These are phyloP conservation scores for Lasaia peninsularis DNA, from an alignment of 1,140 invertebrate genomes.

Conservation along the genomic window DNA sequence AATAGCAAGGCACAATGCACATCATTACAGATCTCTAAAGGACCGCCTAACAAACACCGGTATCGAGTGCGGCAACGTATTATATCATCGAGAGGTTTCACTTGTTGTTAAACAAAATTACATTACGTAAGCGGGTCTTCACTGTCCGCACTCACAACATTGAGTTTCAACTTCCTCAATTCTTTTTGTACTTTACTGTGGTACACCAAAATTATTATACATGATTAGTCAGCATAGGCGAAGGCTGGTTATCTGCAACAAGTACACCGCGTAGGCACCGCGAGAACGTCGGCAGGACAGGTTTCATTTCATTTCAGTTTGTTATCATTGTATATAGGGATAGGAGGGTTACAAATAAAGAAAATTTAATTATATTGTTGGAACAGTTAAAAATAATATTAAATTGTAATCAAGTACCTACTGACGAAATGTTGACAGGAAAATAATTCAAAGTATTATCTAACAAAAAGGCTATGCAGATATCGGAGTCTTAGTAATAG, in stretches of 20 bases:
- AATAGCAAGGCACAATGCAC: not conserved
- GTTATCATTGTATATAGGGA: no score
- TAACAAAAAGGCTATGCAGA: no score
- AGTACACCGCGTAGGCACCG: no score
- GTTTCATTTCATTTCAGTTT: no score
- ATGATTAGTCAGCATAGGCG: not conserved
- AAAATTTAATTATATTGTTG: no score
- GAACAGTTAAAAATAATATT: no score
- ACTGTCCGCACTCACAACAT: constrained; percentile 35
- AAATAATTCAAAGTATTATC: no score
- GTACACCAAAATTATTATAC: not conserved
- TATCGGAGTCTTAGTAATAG: no score
- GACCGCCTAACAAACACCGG: constrained; percentile 21
- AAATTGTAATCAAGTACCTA: no score
- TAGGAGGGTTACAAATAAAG: no score
- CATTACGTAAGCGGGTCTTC: constrained; percentile 53
- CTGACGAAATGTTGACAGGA: no score
- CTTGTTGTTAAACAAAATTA: constrained; percentile 70
- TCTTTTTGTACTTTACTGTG: constrained; percentile 28
- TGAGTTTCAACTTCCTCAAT: constrained; percentile 47
- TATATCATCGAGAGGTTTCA: constrained; percentile 66
- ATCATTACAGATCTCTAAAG: constrained; percentile 27
- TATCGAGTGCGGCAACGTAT: constrained; percentile 33
- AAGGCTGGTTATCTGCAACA: not conserved
- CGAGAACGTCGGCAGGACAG: no score